Evolutionary conservation across 2,113 vertebrate genomes (phyloP), one percentile per base, ranked within the genome.

Genomic region (Paramormyrops kingsleyae): DNA sequence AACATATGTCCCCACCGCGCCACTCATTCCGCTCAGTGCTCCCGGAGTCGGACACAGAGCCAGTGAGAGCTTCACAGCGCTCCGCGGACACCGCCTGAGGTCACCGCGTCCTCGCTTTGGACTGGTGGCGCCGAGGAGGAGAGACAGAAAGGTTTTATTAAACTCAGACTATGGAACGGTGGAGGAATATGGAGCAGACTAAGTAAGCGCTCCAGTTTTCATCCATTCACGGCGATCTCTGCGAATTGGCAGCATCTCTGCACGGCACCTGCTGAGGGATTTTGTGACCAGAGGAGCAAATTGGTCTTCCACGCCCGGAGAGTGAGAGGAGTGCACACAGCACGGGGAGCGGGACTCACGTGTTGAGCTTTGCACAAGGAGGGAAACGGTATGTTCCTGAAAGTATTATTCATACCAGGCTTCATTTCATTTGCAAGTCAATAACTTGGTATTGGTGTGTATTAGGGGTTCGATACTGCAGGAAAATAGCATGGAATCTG

Each of bases 1-100:
- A 95, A 94, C 95, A 95, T 95, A 95, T 95, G 94, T 93, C 94
- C 92, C 91, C 92, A 90, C 93, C 89, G 92, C 89, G 91, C 90
- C 90, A 93, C 89, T 92, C 89, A 91, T 90, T 92, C 91, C 70
- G 59, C 77, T 56, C 59, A 44, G n/a, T 31, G 80, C 87, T 44
- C 83, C 53, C 39, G 83, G 80, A 59, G 47, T 8, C n/a, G 83
- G 87, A 85, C 85, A 62, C 66, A 27, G 31, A 47, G 74, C 35
- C 42, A 89, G 77, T 17, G 5, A 42, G 46, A 13, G 50, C 35
- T 85, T 35, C 50, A 21, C 21, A 49, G 53, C 42, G 21, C 5
- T 49, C 70, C 90, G 42, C 89, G 31, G 88, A 27, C 89, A 44
- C 8, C 46, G 47, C 46, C 59, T 31, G 35, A 49, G 66, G 24